Conservation (phyloP, 2,888 invertebrate genomes). For the Therioaphis trifolii region DNA sequence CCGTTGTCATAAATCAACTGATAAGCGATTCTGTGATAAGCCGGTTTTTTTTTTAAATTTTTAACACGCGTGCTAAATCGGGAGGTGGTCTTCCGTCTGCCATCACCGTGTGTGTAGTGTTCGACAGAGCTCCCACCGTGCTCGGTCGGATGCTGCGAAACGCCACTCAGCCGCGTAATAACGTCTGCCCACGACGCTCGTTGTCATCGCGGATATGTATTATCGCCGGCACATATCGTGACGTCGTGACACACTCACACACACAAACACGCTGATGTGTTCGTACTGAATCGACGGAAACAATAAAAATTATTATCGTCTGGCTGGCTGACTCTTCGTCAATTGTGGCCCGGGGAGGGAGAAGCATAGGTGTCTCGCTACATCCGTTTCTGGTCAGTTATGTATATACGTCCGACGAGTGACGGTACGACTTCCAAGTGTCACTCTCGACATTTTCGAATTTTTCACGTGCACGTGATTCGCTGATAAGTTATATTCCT, state of each 20-base stretch:
- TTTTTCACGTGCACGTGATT: too few species aligned
- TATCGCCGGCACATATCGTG: neutral
- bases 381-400: too few species aligned
- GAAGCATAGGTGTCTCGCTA: too few species aligned
- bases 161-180: neutral
- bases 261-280: too few species aligned
- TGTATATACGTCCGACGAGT: too few species aligned
- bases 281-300: neutral
- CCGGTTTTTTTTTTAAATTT: constrained; percentile 19
- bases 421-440: too few species aligned
- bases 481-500: too few species aligned
- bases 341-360: too few species aligned
- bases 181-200: neutral
- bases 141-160: too few species aligned
- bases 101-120: too few species aligned
- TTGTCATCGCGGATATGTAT: neutral
- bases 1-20: constrained; percentile 31
- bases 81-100: neutral
- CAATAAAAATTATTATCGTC: neutral
- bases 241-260: too few species aligned
- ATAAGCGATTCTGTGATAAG: constrained; percentile 45
- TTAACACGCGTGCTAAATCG: constrained; percentile 6
- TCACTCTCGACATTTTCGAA: too few species aligned
- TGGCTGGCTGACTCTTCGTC: neutral
- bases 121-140: neutral